These are phyloP conservation scores for Mergus octosetaceus DNA, from an alignment of 2,797 vertebrate species.

Conservation along the genomic window DNA sequence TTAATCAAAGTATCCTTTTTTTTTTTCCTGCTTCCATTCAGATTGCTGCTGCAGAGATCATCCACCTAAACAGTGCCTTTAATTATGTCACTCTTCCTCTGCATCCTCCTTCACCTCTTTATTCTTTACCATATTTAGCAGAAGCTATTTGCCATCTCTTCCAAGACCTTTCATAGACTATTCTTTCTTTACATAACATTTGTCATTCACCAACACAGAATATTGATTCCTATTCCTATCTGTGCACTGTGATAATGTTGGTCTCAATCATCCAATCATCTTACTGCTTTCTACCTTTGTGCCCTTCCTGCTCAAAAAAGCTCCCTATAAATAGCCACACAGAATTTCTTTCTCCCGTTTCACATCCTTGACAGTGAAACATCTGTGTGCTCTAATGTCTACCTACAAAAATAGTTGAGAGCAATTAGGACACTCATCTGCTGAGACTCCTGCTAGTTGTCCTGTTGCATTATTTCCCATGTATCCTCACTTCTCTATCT, in stretches of 20 bases:
- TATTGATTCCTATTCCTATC: not conserved
- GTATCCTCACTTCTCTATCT: not conserved
- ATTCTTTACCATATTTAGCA: not conserved
- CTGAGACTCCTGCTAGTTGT: not conserved
- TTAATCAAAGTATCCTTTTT: not conserved
- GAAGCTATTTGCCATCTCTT: not conserved
- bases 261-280: not conserved
- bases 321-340: not conserved
- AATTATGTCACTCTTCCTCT: not conserved
- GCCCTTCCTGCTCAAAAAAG: not conserved
- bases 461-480: not conserved
- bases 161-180: not conserved
- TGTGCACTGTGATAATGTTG: not conserved
- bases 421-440: not conserved
- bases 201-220: slow-evolving; percentile 8
- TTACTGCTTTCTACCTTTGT: not conserved
- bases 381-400: not conserved
- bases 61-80: not conserved
- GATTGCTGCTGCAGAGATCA: not conserved
- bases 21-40: not conserved
- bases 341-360: not conserved
- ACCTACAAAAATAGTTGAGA: not conserved
- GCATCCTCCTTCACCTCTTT: not conserved
- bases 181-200: slow-evolving; percentile 7
- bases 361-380: not conserved